Evolutionary conservation across 2,113 vertebrate genomes (phyloP), one percentile per base, ranked within the genome.

Genomic region (Platycercus adscitus): DNA sequence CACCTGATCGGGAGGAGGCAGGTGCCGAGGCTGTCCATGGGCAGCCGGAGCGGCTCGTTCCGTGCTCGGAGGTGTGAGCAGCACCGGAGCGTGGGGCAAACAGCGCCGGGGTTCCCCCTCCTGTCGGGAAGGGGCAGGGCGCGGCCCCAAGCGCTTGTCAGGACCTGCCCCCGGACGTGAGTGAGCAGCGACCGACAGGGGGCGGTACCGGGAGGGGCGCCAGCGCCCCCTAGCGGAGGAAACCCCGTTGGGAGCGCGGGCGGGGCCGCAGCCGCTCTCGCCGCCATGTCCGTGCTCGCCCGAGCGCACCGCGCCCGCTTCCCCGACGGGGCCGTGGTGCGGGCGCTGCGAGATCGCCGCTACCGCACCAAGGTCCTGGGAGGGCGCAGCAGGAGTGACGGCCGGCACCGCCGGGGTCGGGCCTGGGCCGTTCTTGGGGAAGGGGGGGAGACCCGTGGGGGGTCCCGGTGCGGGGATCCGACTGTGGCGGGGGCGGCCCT

Each of bases 291-390:
- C 6, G 99, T 99, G 95, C 99, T 99, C 91, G 99, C 99, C 21
- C 99, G 99, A 19, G 99, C 99, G 16, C 99, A 99, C 97, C 99
- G 99, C 92, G 99, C 99, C 71, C 98, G 99, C 33, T 98, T 99
- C 21, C 99, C 99, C 0, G 99, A 99, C 11, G 99, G 99, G 95
- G 99, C 99, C 13, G 98, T 99, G 80, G 99, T 99, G 55, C 96
- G 99, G 99, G 83, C 99, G 41, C 52, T 99, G 99, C 93, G 99
- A 99, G 95, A 99, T 99, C 80, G 99, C 99, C 66, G 99, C 33
- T 99, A 99, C 95, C 99, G 99, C 86, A 99, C 99, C 82, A 99
- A 99, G 97, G 99, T 99, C 55, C 91, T 99, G 97, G 99, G 98
- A 79, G 99, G 99, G 99, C 98, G 99, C 94, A 98, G 98, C 26